Conservation (phyloP, 30 jellyfish, hydroid and myxozoan genomes). For the Sanderia malayensis region DNA sequence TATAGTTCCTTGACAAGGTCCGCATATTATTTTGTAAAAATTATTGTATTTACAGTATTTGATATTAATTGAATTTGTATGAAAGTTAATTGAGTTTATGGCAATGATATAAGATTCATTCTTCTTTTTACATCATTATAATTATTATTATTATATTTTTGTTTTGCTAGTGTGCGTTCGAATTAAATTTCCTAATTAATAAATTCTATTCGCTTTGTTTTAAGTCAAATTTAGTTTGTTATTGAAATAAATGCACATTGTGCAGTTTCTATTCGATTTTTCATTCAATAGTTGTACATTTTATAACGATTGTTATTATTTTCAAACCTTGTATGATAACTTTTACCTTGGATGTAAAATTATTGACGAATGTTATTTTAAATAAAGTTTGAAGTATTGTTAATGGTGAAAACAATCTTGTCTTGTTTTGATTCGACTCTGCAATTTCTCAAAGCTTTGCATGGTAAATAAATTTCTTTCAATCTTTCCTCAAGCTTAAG, state of each 20-base stretch:
- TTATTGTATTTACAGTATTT: conserved; percentile 48
- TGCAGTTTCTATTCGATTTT: conserved; percentile 57
- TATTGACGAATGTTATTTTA: conserved; percentile 12
- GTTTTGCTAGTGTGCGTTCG: conserved; percentile 57
- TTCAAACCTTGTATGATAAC: conserved; percentile 49
- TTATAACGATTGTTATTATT: conserved; percentile 72
- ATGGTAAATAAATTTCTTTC: neutral
- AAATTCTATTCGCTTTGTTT: conserved; percentile 57
- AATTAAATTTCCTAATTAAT: conserved; percentile 54
- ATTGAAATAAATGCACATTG: conserved; percentile 58
- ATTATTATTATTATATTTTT: conserved; percentile 13
- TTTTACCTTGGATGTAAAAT: conserved; percentile 64
- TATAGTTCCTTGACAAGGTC: no score
- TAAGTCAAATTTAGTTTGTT: conserved; percentile 30
- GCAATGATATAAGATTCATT: conserved; percentile 20
- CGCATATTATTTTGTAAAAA: conserved; percentile 52
- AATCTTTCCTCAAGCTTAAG: neutral
- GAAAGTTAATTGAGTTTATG: conserved; percentile 64
- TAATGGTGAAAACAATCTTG: neutral
- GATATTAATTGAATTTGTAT: conserved; percentile 69
- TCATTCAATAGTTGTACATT: conserved; percentile 64
- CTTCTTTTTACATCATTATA: conserved; percentile 21
- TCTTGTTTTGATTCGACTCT: neutral
- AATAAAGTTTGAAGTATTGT: conserved; percentile 3
- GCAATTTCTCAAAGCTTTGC: neutral